Evolutionary conservation across 2,113 vertebrate species (phyloP).

Genomic region (Gymnogyps californianus): DNA sequence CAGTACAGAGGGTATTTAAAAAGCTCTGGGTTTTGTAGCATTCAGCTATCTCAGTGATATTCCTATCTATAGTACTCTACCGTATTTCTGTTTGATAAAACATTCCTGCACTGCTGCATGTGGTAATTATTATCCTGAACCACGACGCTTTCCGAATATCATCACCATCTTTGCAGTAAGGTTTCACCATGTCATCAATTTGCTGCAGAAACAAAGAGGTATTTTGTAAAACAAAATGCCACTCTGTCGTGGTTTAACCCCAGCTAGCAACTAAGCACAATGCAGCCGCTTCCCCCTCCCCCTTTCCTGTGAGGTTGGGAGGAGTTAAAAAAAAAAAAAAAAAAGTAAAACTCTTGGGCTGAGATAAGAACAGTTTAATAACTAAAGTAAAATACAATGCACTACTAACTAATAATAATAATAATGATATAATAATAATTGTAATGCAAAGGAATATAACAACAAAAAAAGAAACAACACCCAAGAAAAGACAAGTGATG

Average conservation of each 20-base stretch:
- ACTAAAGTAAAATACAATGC: too few relatives aligned
- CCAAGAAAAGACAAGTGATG: too few relatives aligned
- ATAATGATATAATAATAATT: too few relatives aligned
- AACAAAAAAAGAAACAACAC: too few relatives aligned
- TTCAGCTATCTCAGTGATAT: neutral
- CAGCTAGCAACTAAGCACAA: too few relatives aligned
- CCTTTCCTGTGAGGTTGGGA: too few relatives aligned
- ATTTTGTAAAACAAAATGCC: neutral
- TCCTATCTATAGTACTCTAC: conserved; percentile 73
- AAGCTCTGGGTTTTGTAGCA: neutral
- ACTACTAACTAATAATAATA: too few relatives aligned
- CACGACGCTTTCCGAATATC: conserved; percentile 84
- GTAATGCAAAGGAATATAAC: too few relatives aligned
- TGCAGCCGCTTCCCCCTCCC: too few relatives aligned
- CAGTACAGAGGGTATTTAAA: neutral
- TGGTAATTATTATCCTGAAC: conserved; percentile 88
- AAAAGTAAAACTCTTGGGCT: too few relatives aligned
- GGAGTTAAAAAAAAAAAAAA: too few relatives aligned
- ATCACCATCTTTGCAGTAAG: conserved; percentile 86
- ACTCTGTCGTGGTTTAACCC: neutral
- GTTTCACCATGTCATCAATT: conserved; percentile 77
- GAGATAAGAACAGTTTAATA: too few relatives aligned
- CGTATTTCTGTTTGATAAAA: conserved; percentile 85
- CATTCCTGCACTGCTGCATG: conserved; percentile 89
- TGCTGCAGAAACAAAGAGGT: conserved; percentile 64